Evolutionary conservation across 1,140 invertebrate genomes (phyloP).

Genomic region (Ceratosolen solmsi): DNA sequence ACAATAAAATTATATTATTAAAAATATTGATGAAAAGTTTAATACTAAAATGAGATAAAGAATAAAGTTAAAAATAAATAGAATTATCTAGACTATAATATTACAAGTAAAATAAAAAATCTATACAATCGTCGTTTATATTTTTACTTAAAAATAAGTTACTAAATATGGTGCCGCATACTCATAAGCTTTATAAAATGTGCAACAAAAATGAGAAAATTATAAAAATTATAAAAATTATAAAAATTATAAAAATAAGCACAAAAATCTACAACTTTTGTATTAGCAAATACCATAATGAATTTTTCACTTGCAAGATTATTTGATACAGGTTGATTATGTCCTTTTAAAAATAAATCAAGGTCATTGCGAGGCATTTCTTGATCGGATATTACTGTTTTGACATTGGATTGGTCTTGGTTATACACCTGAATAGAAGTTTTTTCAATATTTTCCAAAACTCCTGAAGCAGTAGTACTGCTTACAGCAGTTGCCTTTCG

Average conservation of each 20-base stretch:
- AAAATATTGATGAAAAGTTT: no score
- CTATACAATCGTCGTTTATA: no score
- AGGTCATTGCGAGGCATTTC: constrained; percentile 57
- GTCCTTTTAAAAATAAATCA: constrained; percentile 59
- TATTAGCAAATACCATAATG: constrained; percentile 57
- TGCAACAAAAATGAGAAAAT: constrained; percentile 33
- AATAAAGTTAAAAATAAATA: no score
- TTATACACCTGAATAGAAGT: constrained; percentile 49
- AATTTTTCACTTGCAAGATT: constrained; percentile 54
- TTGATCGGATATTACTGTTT: constrained; percentile 50
- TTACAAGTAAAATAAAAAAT: no score
- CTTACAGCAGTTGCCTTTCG: constrained; percentile 55
- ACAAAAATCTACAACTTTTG: constrained; percentile 32
- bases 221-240: no score
- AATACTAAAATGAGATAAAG: no score
- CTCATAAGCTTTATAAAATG: constrained; percentile 21
- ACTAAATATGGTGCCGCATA: no score
- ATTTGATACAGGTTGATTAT: constrained; percentile 56
- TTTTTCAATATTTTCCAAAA: constrained; percentile 53
- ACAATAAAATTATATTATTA: no score
- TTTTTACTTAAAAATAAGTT: no score
- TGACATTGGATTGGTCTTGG: constrained; percentile 49
- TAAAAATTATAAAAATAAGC: constrained; percentile 24
- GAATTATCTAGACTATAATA: no score
- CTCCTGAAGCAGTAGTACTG: constrained; percentile 48